A percentile compares a stretch with the other conserved stretches of the same genome.
phyloP scores from a whole-genome alignment of 2,797 vertebrate species.

The Phrynocephalus forsythii region DNA sequence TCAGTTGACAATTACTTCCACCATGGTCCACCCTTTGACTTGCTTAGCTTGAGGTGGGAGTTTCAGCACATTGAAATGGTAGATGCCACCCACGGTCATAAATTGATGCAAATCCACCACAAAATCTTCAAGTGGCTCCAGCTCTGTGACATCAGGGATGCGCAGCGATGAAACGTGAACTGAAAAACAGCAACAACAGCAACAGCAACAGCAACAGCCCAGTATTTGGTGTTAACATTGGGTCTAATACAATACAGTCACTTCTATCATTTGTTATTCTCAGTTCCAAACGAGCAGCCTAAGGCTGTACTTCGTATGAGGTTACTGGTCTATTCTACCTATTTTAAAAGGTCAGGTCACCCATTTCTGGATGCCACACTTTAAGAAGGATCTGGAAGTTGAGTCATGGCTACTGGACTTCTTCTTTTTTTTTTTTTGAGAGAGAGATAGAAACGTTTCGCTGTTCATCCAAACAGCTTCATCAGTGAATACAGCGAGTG shows the following conservation, averaged over 20 bases:
- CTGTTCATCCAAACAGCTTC: too few relatives aligned
- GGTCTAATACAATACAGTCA: too few relatives aligned
- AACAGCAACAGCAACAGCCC: not conserved
- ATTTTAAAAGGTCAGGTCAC: too few relatives aligned
- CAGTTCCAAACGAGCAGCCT: not conserved
- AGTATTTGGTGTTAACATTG: too few relatives aligned
- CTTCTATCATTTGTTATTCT: not conserved
- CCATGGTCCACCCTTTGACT: slow-evolving; percentile 83
- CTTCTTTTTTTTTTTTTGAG: too few relatives aligned
- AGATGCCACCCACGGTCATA: slow-evolving; percentile 86
- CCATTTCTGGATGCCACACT: too few relatives aligned
- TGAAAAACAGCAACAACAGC: not conserved
- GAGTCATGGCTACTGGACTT: too few relatives aligned
- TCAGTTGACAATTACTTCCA: slow-evolving; percentile 81
- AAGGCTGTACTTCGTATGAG: too few relatives aligned
- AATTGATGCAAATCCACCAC: slow-evolving; percentile 84
- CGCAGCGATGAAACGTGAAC: not conserved
- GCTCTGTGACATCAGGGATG: not conserved
- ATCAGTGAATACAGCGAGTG: too few relatives aligned
- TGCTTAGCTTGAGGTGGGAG: slow-evolving; percentile 84
- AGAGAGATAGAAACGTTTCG: too few relatives aligned
- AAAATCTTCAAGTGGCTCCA: not conserved
- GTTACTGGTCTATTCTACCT: too few relatives aligned
- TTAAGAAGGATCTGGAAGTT: too few relatives aligned
- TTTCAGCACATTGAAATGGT: slow-evolving; percentile 81